These are phyloP conservation scores for Saccopteryx bilineata DNA, from an alignment of 2,113 vertebrate genomes.

Conservation along the genomic window DNA sequence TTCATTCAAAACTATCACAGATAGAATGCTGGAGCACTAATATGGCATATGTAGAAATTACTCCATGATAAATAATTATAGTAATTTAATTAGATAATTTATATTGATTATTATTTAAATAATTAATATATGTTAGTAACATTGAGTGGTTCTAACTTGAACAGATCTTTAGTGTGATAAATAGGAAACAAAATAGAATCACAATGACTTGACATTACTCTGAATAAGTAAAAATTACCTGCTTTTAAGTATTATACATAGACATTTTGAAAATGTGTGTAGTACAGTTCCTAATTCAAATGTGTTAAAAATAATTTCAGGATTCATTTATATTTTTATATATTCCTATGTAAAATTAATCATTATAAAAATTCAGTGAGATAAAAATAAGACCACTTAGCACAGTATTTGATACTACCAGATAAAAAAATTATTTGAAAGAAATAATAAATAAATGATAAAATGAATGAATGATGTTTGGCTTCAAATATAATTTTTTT, in stretches of 20 bases:
- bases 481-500: background rate
- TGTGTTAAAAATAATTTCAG: background rate
- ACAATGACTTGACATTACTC: background rate
- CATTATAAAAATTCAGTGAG: background rate
- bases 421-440: background rate
- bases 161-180: background rate
- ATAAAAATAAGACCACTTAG: background rate
- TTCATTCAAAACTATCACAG: background rate
- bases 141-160: background rate
- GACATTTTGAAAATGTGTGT: background rate
- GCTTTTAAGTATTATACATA: conserved; percentile 1
- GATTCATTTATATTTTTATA: background rate
- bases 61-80: background rate
- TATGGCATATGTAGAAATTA: background rate
- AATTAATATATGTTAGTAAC: background rate
- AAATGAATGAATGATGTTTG: background rate
- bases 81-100: background rate
- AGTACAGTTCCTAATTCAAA: background rate
- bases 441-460: background rate
- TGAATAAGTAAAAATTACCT: background rate
- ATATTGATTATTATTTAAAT: background rate
- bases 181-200: background rate
- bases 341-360: background rate
- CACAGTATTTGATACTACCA: background rate
- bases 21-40: background rate